These are phyloP conservation scores for Coecobrya sp. DNA, from an alignment of 2,888 invertebrate species.

Conservation along the genomic window DNA sequence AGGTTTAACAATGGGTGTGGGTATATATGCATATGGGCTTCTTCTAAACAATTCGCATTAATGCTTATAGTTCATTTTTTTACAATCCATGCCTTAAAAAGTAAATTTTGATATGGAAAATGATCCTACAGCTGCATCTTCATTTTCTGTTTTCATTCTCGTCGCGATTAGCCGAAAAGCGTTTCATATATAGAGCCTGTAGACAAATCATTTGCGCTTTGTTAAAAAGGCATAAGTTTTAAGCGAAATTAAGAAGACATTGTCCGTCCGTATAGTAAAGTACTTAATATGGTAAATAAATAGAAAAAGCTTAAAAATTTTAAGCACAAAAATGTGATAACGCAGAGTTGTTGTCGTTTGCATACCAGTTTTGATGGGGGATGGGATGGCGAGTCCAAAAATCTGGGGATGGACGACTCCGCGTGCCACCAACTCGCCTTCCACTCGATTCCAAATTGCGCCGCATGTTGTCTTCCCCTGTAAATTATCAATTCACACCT, in stretches of 20 bases:
- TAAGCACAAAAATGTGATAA: constrained; percentile 14
- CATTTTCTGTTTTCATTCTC: not conserved
- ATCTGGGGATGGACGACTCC: constrained; percentile 86
- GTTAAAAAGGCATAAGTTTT: not conserved
- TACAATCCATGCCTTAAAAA: no score
- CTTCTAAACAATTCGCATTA: no score
- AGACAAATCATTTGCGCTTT: not conserved
- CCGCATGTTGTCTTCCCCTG: constrained; percentile 86
- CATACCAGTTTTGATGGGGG: constrained; percentile 86
- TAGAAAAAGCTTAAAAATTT: not conserved
- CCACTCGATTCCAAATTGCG: constrained; percentile 86
- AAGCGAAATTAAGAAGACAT: not conserved
- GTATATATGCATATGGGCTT: no score
- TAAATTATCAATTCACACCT: constrained; percentile 85
- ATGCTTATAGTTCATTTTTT: no score
- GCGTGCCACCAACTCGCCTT: constrained; percentile 86
- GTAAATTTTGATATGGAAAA: no score
- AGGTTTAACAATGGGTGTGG: no score
- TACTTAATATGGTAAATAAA: not conserved
- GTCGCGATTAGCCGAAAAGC: no score
- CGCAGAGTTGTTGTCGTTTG: constrained; percentile 38
- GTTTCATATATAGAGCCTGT: no score
- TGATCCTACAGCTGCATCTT: not conserved
- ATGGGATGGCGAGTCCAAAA: constrained; percentile 86
- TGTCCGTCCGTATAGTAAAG: not conserved